A percentile compares a stretch with the other conserved stretches of the same genome.
These are phyloP conservation scores for Andrena camellia DNA, from an alignment of 2,888 invertebrate species.

Conservation along the genomic window DNA sequence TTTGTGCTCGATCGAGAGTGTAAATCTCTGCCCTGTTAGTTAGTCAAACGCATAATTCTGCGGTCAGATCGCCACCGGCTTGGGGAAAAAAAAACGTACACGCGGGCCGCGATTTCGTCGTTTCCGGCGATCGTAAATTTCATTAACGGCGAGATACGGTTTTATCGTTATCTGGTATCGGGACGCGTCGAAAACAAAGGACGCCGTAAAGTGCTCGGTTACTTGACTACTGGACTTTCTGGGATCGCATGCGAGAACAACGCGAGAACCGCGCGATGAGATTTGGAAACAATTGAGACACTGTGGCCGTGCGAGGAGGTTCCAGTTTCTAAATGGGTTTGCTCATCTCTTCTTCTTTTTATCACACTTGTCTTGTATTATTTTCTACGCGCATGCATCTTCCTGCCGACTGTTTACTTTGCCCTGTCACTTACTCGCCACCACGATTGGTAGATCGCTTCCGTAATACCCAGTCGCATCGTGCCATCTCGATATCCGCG, in stretches of 20 bases:
- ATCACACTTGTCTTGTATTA: too few relatives aligned
- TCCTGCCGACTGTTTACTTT: not conserved
- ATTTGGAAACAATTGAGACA: not conserved
- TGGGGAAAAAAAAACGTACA: slow-evolving; percentile 32
- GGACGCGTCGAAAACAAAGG: slow-evolving; percentile 41
- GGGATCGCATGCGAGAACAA: slow-evolving; percentile 10
- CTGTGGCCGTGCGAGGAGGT: not conserved
- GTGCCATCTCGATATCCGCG: not conserved
- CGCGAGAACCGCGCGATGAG: slow-evolving; percentile 16
- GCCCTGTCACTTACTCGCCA: not conserved
- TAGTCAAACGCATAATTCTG: slow-evolving; percentile 62
- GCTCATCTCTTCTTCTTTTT: too few relatives aligned
- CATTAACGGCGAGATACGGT: slow-evolving; percentile 57
- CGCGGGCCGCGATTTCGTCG: slow-evolving; percentile 43
- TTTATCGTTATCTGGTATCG: slow-evolving; percentile 56
- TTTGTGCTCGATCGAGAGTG: slow-evolving; percentile 49
- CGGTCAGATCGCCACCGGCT: not conserved
- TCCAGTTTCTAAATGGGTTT: not conserved
- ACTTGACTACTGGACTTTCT: slow-evolving; percentile 40
- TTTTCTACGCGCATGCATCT: too few relatives aligned
- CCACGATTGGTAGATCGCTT: not conserved
- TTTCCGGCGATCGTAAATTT: slow-evolving; percentile 56
- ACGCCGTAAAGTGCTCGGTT: slow-evolving; percentile 33
- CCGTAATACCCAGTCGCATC: not conserved
- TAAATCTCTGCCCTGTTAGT: slow-evolving; percentile 64